A percentile compares a stretch with the other conserved stretches of the same genome.
These are phyloP conservation scores for Atopsyche davidsoni DNA, from an alignment of 1,140 invertebrate species.

Conservation along the genomic window DNA sequence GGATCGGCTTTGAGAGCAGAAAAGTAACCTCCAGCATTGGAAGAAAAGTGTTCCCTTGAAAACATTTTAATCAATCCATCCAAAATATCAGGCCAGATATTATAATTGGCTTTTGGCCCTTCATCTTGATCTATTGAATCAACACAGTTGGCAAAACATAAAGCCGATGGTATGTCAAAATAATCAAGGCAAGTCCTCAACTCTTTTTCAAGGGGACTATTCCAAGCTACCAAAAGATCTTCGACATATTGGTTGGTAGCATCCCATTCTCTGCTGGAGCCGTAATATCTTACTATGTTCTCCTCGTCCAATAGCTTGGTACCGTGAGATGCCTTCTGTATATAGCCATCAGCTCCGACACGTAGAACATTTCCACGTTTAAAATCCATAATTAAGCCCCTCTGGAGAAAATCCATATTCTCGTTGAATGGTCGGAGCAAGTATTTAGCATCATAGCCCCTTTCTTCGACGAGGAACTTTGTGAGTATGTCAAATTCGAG, in stretches of 20 bases:
- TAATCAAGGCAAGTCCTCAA: slow-evolving; percentile 68
- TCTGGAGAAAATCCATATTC: slow-evolving; percentile 63
- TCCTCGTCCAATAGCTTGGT: slow-evolving; percentile 51
- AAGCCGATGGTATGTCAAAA: slow-evolving; percentile 64
- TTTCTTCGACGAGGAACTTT: slow-evolving; percentile 57
- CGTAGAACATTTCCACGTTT: slow-evolving; percentile 68
- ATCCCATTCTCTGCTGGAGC: slow-evolving; percentile 54
- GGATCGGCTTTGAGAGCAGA: slow-evolving; percentile 55
- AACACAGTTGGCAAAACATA: slow-evolving; percentile 67
- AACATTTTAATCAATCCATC: slow-evolving; percentile 60
- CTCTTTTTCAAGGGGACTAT: slow-evolving; percentile 52
- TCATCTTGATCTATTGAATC: slow-evolving; percentile 59
- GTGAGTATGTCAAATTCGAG: slow-evolving; percentile 59
- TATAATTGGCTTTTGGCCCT: slow-evolving; percentile 43
- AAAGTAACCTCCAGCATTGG: slow-evolving; percentile 57
- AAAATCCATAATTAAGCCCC: slow-evolving; percentile 69
- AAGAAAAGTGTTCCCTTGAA: slow-evolving; percentile 53
- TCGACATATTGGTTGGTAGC: slow-evolving; percentile 48
- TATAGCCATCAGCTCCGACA: slow-evolving; percentile 53
- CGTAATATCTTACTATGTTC: slow-evolving; percentile 60
- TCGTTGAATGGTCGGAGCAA: slow-evolving; percentile 50
- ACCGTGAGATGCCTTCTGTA: slow-evolving; percentile 65
- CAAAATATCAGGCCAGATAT: slow-evolving; percentile 62
- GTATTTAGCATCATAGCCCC: slow-evolving; percentile 52
- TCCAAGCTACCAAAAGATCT: slow-evolving; percentile 56